phyloP scores from a whole-genome alignment of 2,888 invertebrate genomes.

The Cephalotes varians region DNA sequence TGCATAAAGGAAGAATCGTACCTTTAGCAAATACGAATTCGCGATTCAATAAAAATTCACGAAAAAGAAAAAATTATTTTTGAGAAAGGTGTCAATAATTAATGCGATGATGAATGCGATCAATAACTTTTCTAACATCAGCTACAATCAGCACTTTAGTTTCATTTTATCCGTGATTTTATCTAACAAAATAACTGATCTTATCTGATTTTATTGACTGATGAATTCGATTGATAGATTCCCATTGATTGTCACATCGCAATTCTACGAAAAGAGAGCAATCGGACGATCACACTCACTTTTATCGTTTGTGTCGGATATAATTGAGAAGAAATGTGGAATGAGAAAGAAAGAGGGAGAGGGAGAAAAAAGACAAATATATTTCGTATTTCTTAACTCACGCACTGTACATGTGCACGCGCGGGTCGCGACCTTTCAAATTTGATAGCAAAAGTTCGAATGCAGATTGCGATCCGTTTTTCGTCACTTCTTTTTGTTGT shows the following conservation, averaged over 20 bases:
- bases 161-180: slow-evolving; percentile 16
- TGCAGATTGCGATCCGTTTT: slow-evolving; percentile 59
- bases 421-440: slow-evolving; percentile 68
- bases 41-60: neutral
- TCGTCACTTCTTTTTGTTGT: slow-evolving; percentile 48
- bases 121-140: neutral
- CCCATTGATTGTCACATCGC: slow-evolving; percentile 2
- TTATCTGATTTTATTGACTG: slow-evolving; percentile 69
- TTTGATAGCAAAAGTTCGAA: slow-evolving; percentile 70
- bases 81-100: neutral
- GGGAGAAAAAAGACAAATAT: neutral
- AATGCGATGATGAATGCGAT: neutral
- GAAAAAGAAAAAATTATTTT: neutral
- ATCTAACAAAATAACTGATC: neutral
- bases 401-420: slow-evolving; percentile 66
- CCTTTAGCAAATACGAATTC: slow-evolving; percentile 8
- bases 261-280: slow-evolving; percentile 25
- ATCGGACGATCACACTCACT: slow-evolving; percentile 6
- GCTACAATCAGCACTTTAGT: neutral
- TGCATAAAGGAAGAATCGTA: neutral
- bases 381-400: slow-evolving; percentile 46
- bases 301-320: slow-evolving; percentile 9
- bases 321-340: slow-evolving; percentile 21
- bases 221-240: slow-evolving; percentile 65
- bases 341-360: neutral